Percentiles rank a stretch among this genome's conserved stretches.
Evolutionary conservation across 2,797 vertebrate genomes (phyloP).

Genomic region (Nyctalus aviator): DNA sequence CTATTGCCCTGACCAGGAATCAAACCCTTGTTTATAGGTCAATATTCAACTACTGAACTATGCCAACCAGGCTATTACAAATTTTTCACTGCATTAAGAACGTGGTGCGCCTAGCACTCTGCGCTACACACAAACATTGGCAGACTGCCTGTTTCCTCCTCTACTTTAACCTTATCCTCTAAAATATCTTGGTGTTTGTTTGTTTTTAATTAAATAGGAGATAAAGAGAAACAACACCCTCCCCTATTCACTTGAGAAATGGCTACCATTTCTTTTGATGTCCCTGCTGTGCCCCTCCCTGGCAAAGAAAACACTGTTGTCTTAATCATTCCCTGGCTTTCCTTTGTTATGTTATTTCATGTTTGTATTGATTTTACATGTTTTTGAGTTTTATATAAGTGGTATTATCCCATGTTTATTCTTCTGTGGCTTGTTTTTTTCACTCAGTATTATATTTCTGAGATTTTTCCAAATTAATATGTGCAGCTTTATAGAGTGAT

Average conservation of each 20-base stretch:
- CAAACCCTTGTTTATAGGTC: no score
- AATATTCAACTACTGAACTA: no score
- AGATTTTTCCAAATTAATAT: background rate
- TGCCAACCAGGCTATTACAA: background rate
- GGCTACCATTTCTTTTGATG: background rate
- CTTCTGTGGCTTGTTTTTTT: background rate
- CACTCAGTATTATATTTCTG: background rate
- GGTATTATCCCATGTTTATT: background rate
- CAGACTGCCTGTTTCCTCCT: background rate
- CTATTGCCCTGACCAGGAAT: no score
- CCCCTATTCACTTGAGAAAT: background rate
- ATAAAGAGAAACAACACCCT: background rate
- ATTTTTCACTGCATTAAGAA: background rate
- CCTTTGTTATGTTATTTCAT: background rate
- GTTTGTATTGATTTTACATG: background rate
- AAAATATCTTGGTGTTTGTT: background rate
- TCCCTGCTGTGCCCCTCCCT: background rate
- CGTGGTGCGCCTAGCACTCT: background rate
- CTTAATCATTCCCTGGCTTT: background rate
- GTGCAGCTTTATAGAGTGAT: background rate
- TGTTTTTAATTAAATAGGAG: background rate
- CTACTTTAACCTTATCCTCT: background rate
- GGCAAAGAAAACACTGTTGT: background rate
- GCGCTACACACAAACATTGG: background rate
- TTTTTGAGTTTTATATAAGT: conserved; percentile 23